Evolutionary conservation across 1,140 invertebrate species (phyloP).

Genomic region (Pseudachorutes palmiensis): DNA sequence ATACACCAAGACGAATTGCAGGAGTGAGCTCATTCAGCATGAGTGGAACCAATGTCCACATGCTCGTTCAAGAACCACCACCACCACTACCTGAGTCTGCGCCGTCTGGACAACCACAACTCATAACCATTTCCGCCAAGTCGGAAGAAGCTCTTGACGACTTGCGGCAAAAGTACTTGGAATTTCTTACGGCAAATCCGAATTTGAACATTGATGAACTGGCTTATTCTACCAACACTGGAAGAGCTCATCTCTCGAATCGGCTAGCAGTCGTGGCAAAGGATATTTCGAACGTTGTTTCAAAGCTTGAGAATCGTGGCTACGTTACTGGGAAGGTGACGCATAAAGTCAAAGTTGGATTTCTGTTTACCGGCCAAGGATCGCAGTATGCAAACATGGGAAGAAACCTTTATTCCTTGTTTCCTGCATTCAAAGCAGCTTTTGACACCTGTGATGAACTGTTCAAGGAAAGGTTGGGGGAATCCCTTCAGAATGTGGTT

Average conservation of each 20-base stretch:
- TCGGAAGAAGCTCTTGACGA: slow-evolving; percentile 22
- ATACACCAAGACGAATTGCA: slow-evolving; percentile 8
- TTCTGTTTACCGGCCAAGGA: slow-evolving; percentile 33
- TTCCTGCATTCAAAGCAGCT: slow-evolving; percentile 14
- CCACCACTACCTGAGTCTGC: not conserved
- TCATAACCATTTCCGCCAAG: slow-evolving; percentile 23
- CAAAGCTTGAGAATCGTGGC: not conserved
- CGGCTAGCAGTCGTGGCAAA: slow-evolving; percentile 14
- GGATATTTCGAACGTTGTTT: not conserved
- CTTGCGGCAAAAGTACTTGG: slow-evolving; percentile 13
- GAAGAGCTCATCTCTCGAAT: slow-evolving; percentile 22
- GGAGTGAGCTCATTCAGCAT: slow-evolving; percentile 24
- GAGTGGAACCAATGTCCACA: slow-evolving; percentile 24
- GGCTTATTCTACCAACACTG: slow-evolving; percentile 16
- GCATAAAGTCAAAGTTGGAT: slow-evolving; percentile 9
- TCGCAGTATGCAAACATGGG: slow-evolving; percentile 28
- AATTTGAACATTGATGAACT: slow-evolving; percentile 17
- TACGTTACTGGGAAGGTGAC: not conserved
- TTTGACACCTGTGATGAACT: slow-evolving; percentile 16
- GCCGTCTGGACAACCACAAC: not conserved
- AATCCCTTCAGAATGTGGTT: slow-evolving; percentile 5
- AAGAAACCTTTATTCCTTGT: slow-evolving; percentile 11
- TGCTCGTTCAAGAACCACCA: slow-evolving; percentile 24
- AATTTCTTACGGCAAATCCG: slow-evolving; percentile 14
- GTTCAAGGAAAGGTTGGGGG: not conserved